Base-by-base conservation (phyloP, 2,113 vertebrate species). In the Mobula birostris region DNA sequence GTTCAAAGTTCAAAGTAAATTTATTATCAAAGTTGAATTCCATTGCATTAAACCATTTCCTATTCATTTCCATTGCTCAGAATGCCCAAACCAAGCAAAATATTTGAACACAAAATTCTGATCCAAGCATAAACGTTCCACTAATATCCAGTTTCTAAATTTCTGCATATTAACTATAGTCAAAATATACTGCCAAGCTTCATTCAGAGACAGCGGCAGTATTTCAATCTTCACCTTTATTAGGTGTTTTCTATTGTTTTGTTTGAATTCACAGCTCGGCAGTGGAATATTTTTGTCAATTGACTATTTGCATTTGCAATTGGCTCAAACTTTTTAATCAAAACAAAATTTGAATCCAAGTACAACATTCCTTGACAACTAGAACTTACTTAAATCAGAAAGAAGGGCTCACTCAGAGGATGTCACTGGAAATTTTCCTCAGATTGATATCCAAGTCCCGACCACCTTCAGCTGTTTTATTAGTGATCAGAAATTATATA, bases 11-110 rank as follows among this genome's bases (percentile, higher is more conserved):
- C 48, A 48, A 48, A 48, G 48, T 48, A 48, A 48, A 48, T 48
- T 48, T 48, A 48, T 48, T 48, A 48, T 48, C 48, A 48, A 48
- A 48, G 48, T 48, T 48, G 3, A 48, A 92, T 93, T 93, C 91
- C 91, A 93, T 93, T 93, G 91, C 74, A 74, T 93, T 93, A 93
- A 93, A 93, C 91, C 36, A 76, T 74, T 93, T 93, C 91, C 91
- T 93, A 74, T 76, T 93, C 68, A 56, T 48, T 93, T 40, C 90
- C 40, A 93, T 93, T 93, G 70, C 70, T 48, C 27, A 93, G 91
- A 24, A 93, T 93, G 72, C 70, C 70, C 72, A 36, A 93, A 68
- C 91, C 91, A 93, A 74, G 91, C 36, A 93, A 93, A 93, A 72
- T 7, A 76, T 93, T 93, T 56, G 5, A 93, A 74, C 48, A 56